Evolutionary conservation across 2,113 vertebrate genomes (phyloP).

Genomic region (Platysternon megacephalum): DNA sequence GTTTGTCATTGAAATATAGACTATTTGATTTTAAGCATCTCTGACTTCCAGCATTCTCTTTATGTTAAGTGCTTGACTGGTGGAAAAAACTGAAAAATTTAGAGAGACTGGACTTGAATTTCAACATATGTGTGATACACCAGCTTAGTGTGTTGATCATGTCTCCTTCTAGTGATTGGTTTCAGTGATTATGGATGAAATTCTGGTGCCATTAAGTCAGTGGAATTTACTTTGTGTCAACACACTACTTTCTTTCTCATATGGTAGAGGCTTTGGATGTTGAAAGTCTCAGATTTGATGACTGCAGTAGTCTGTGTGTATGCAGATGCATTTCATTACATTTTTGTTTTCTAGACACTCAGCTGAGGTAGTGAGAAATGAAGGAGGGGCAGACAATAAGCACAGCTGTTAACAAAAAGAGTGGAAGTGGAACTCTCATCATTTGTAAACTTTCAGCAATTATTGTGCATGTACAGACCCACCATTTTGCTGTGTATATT

Average conservation of each 20-base stretch:
- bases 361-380: slow-evolving; percentile 16
- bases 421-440: background rate
- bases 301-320: background rate
- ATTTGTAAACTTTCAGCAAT: slow-evolving; percentile 3
- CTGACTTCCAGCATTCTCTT: slow-evolving; percentile 8
- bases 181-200: background rate
- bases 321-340: background rate
- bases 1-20: slow-evolving; percentile 30
- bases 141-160: background rate
- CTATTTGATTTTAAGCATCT: slow-evolving; percentile 58
- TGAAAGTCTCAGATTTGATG: background rate
- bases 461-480: background rate
- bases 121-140: background rate
- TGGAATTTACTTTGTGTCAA: background rate
- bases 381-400: slow-evolving; percentile 52
- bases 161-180: background rate
- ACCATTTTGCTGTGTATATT: background rate
- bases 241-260: background rate
- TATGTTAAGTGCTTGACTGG: background rate
- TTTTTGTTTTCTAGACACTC: background rate
- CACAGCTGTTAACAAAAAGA: slow-evolving; percentile 39
- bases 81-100: background rate
- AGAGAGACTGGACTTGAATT: background rate
- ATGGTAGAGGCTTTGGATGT: background rate
- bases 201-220: background rate